Base-by-base conservation (phyloP, 2,888 invertebrate genomes). In the Hoplodrina ambigua region DNA sequence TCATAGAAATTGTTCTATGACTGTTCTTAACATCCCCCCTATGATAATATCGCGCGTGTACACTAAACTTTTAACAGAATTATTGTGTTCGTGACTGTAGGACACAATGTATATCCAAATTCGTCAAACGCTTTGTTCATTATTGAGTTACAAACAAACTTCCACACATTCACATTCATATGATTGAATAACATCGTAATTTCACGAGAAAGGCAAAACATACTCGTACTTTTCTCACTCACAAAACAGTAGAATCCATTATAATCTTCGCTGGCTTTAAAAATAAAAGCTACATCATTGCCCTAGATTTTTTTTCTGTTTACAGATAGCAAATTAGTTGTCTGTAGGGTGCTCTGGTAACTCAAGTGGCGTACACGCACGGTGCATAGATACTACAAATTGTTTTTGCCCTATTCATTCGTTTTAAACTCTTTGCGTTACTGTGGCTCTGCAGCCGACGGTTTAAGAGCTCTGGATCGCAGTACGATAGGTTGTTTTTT, bases 401-500 rank as follows among this genome's bases (percentile, higher is more conserved):
- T 78, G 52, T 78, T 57, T 66, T 50, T 62, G 33, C 52, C n/a
- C 19, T 75, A 56, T 63, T 66, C 70, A 70, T 50, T 80, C n/a
- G 41, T 63, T 81, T 80, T 54, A 70, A 80, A 80, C 63, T 64
- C 69, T 65, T 73, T 60, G 61, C 33, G 33, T 55, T 53, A 55
- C 41, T n/a, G 17, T 20, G 55, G 15, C 52, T 52, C 30, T 59
- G 58, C 44, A 25, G 50, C 54, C 37, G 62, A 67, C 46, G n/a
- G n/a, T 7, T 80, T 50, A 46, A 78, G 56, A 37, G 64, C 11
- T 7, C 49, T 0, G 20, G 25, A 25, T 25, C 2, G 4, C 2
- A 4, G 49, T 63, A 62, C 53, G 37, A 33, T 6, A 7, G 58
- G 41, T 5, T 20, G 30, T 63, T 63, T 56, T 53, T 41, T 15